These are phyloP conservation scores for Rhodeus uyekii DNA, from an alignment of 2,797 vertebrate genomes.

Conservation along the genomic window DNA sequence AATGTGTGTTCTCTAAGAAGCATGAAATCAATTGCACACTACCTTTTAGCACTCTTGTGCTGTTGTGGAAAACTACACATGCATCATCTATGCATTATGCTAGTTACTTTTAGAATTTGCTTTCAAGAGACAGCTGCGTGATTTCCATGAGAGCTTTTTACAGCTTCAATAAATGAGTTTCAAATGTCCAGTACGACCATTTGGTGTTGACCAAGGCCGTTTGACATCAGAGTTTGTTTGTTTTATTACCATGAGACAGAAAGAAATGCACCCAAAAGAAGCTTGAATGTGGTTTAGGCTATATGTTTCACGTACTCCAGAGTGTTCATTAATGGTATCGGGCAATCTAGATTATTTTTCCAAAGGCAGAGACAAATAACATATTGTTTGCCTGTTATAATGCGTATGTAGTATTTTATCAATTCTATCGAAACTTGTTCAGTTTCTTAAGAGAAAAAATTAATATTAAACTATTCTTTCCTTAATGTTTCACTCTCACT, in stretches of 20 bases:
- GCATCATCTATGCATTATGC: neutral
- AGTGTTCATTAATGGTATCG: neutral
- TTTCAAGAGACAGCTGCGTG: constrained; percentile 2
- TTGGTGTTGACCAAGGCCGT: neutral
- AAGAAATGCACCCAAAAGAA: neutral
- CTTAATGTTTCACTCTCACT: neutral
- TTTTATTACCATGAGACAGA: neutral
- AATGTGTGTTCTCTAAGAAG: neutral
- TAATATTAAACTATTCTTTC: neutral
- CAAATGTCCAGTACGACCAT: neutral
- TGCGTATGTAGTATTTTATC: neutral
- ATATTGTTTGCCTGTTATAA: neutral
- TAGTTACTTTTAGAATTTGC: neutral
- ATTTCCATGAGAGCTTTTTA: neutral
- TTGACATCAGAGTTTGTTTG: neutral
- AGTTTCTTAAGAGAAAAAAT: neutral
- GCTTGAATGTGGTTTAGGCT: neutral
- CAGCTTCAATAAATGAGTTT: neutral
- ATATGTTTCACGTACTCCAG: neutral
- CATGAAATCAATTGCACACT: constrained; percentile 26
- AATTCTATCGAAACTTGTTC: neutral
- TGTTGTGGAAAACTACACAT: constrained; percentile 19
- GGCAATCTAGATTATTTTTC: neutral
- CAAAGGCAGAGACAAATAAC: neutral
- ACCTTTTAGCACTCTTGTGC: neutral